A percentile compares a stretch with the other conserved stretches of the same genome.
These are phyloP conservation scores for Upupa epops DNA, from an alignment of 2,113 vertebrate genomes.

Conservation along the genomic window DNA sequence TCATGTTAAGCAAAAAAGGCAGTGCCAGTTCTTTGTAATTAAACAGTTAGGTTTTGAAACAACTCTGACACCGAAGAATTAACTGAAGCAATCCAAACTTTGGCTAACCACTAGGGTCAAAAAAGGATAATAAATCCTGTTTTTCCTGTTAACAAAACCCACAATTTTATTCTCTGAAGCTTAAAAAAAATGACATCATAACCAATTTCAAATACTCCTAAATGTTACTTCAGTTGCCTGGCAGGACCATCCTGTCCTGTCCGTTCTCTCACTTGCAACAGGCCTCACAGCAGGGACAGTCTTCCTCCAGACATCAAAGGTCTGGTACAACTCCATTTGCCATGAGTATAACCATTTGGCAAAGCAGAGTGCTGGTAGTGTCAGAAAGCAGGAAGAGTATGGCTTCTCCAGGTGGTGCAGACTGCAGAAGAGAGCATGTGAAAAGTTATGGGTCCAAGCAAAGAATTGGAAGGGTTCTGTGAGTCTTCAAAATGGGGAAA, in stretches of 20 bases:
- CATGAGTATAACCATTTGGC: background rate
- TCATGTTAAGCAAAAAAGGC: constrained; percentile 14
- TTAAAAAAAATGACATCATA: background rate
- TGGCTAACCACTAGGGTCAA: background rate
- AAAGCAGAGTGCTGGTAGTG: background rate
- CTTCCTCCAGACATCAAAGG: background rate
- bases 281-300: background rate
- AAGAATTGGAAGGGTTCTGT: background rate
- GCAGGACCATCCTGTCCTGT: background rate
- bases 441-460: background rate
- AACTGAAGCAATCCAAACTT: constrained; percentile 14
- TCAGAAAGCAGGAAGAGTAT: background rate
- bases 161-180: constrained; percentile 13
- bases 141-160: constrained; percentile 15
- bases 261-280: background rate
- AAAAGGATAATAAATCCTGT: constrained; percentile 24
- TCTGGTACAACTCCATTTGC: background rate
- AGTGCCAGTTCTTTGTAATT: background rate
- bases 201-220: constrained; percentile 5
- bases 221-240: background rate
- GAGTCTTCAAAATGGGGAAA: background rate
- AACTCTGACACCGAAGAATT: background rate
- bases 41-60: constrained; percentile 39
- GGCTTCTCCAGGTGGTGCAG: background rate
- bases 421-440: background rate